Conservation (phyloP, 2,113 vertebrate genomes). For the Helogale parvula region DNA sequence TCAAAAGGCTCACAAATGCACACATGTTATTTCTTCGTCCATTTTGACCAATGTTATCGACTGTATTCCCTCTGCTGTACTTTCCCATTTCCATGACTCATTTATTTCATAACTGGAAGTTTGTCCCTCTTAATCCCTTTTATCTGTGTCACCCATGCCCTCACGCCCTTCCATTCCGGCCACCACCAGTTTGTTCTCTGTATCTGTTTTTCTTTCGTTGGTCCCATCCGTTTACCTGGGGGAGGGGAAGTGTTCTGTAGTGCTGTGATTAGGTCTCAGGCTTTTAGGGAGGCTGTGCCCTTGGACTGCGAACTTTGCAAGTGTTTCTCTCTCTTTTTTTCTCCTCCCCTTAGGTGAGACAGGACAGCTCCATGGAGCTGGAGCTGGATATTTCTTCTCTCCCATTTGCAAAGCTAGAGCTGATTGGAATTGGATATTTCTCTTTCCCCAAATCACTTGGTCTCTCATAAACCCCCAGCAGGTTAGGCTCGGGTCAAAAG, state of each 20-base stretch:
- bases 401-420: background rate
- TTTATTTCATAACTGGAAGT: background rate
- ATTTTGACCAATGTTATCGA: background rate
- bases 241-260: background rate
- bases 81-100: background rate
- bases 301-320: background rate
- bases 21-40: background rate
- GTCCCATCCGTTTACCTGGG: background rate
- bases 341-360: background rate
- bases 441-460: background rate
- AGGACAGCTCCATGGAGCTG: background rate
- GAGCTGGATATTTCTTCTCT: background rate
- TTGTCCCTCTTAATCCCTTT: background rate
- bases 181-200: background rate
- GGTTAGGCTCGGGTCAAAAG: background rate
- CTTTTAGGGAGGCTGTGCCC: background rate
- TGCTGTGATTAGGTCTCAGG: background rate
- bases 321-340: background rate
- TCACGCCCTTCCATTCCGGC: background rate
- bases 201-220: background rate
- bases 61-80: background rate
- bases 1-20: background rate
- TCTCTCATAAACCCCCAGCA: background rate
- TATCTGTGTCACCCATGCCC: background rate
- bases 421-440: background rate